A percentile compares a stretch with the other conserved stretches of the same genome.
phyloP scores from a whole-genome alignment of 1,140 invertebrate genomes.

The Apolygus lucorum region DNA sequence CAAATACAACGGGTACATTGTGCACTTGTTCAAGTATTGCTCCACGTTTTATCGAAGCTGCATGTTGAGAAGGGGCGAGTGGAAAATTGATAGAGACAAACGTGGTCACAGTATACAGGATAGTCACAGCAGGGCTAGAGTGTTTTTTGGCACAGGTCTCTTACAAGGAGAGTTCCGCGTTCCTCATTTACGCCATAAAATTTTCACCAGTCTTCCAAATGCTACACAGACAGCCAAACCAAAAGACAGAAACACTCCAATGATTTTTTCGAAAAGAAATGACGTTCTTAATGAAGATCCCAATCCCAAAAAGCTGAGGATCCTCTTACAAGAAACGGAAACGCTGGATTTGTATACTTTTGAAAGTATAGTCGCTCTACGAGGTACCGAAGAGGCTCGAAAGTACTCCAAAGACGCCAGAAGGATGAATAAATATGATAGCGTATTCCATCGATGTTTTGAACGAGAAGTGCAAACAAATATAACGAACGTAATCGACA shows the following conservation, averaged over 20 bases:
- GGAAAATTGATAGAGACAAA: not conserved
- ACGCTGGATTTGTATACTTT: not conserved
- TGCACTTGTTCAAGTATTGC: not conserved
- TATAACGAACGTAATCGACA: not conserved
- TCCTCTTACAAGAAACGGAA: conserved; percentile 2
- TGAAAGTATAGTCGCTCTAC: not conserved
- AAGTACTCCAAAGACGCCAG: not conserved
- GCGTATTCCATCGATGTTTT: not conserved
- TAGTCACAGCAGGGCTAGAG: not conserved
- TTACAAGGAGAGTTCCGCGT: not conserved
- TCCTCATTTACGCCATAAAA: not conserved
- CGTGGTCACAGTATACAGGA: not conserved
- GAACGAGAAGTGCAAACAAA: not conserved
- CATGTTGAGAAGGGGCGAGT: not conserved
- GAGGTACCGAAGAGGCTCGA: not conserved
- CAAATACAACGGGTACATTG: not conserved
- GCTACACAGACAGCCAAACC: not conserved
- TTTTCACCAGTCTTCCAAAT: not conserved
- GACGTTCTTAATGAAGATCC: not conserved
- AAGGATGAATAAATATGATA: conserved; percentile 1
- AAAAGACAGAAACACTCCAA: not conserved
- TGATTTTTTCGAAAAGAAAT: conserved; percentile 1
- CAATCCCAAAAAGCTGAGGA: conserved; percentile 1
- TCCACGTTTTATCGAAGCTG: not conserved
- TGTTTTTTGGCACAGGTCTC: not conserved